Conservation (phyloP, 2,888 invertebrate genomes). For the Rhagonycha lutea region DNA sequence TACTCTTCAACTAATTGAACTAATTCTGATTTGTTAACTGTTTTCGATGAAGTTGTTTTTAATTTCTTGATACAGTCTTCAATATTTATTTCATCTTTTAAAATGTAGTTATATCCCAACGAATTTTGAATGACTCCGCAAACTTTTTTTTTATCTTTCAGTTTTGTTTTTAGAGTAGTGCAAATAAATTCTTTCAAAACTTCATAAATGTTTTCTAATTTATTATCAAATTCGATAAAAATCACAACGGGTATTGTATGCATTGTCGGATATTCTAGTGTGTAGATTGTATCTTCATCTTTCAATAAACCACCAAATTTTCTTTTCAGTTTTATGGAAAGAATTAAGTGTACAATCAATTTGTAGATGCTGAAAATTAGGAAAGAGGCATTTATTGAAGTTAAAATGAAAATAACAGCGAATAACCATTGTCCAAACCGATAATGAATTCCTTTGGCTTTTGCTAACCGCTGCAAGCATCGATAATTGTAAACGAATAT, state of each 20-base stretch:
- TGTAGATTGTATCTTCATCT: background rate
- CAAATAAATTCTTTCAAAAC: background rate
- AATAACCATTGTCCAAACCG: background rate
- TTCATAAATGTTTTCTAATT: background rate
- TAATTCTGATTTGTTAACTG: background rate
- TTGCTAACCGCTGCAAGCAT: background rate
- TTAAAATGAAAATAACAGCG: background rate
- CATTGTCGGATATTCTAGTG: background rate
- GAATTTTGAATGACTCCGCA: background rate
- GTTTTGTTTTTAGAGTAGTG: background rate
- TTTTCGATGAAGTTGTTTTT: background rate
- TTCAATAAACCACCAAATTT: background rate
- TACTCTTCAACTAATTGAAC: background rate
- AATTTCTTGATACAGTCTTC: background rate
- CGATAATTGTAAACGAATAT: background rate
- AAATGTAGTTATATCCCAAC: background rate
- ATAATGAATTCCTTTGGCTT: background rate
- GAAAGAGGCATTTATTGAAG: background rate
- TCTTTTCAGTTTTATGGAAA: background rate
- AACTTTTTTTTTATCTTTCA: background rate
- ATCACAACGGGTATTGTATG: background rate
- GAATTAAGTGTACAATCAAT: background rate
- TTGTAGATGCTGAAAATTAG: background rate
- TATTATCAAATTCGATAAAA: background rate
- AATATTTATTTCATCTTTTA: background rate